A percentile compares a stretch with the other conserved stretches of the same genome.
Conservation (phyloP, 92 coral and sea anemone genomes). For the Desmophyllum pertusum region DNA sequence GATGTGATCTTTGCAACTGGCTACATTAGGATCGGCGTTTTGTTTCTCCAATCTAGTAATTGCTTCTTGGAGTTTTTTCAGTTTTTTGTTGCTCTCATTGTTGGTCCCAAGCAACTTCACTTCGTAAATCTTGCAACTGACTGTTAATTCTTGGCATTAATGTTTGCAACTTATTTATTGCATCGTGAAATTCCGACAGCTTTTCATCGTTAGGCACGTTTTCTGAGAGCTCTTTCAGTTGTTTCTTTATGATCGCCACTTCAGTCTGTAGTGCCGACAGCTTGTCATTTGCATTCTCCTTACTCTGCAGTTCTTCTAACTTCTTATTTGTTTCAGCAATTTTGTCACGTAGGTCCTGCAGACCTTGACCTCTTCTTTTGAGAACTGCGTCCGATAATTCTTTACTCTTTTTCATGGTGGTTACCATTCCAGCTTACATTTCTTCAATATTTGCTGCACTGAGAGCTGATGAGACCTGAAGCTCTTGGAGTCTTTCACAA, state of each 20-base stretch:
- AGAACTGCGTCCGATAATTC: neutral
- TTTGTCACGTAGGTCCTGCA: neutral
- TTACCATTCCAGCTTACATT: neutral
- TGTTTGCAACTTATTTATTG: conserved; percentile 9
- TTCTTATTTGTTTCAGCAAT: neutral
- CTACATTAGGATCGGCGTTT: neutral
- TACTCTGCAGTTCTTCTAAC: neutral
- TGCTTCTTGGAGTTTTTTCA: neutral
- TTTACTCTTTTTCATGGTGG: neutral
- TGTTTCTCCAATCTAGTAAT: neutral
- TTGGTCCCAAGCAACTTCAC: too few species aligned
- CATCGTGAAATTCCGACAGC: conserved; percentile 6
- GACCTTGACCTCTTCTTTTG: neutral
- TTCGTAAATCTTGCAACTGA: neutral
- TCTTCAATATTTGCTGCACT: neutral
- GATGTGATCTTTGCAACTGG: neutral
- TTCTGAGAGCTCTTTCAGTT: neutral
- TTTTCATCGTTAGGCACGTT: neutral
- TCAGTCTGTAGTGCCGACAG: neutral
- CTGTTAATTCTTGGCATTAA: neutral
- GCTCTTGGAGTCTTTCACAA: conserved; percentile 15
- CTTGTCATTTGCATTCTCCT: neutral
- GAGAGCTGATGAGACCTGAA: neutral
- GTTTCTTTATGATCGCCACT: neutral
- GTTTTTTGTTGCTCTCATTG: neutral